Conservation (phyloP, 1,140 invertebrate species). For the Orussus abietinus region DNA sequence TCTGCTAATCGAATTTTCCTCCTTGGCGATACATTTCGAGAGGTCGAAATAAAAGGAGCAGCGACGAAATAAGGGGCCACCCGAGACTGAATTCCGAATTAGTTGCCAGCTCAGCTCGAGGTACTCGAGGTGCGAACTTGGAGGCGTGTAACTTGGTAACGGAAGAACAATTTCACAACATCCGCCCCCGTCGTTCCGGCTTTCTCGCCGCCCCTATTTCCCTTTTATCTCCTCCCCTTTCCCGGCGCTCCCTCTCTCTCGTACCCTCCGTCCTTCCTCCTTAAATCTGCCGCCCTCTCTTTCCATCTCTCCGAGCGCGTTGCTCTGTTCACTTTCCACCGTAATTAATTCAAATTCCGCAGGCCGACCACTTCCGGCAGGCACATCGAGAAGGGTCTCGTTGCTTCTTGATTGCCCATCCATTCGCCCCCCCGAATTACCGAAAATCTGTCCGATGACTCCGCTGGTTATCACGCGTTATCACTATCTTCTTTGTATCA, state of each 20-base stretch:
- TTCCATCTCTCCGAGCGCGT: slow-evolving; percentile 12
- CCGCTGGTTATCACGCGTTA: too few species aligned
- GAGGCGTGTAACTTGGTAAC: slow-evolving; percentile 40
- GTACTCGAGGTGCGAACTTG: slow-evolving; percentile 47
- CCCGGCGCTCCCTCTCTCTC: slow-evolving; percentile 15
- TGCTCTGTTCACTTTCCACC: slow-evolving; percentile 25
- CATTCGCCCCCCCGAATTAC: too few species aligned
- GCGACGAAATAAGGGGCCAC: slow-evolving; percentile 41
- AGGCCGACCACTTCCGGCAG: slow-evolving; percentile 27
- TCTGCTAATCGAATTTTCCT: too few species aligned
- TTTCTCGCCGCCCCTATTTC: slow-evolving; percentile 23
- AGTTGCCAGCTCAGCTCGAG: slow-evolving; percentile 40
- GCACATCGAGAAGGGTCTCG: slow-evolving; percentile 24
- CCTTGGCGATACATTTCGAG: too few species aligned
- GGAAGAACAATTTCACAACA: slow-evolving; percentile 47
- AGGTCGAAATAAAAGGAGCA: slow-evolving; percentile 38
- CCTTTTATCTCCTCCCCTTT: slow-evolving; percentile 12
- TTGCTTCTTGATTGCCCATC: slow-evolving; percentile 24
- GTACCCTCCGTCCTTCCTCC: slow-evolving; percentile 10
- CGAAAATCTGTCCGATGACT: too few species aligned
- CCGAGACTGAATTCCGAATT: slow-evolving; percentile 42
- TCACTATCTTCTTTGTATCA: too few species aligned
- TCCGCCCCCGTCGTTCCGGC: slow-evolving; percentile 32
- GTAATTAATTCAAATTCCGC: slow-evolving; percentile 42
- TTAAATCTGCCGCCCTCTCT: too few species aligned